Evolutionary conservation across 2,797 vertebrate genomes (phyloP).

Genomic region (Ficedula albicollis): DNA sequence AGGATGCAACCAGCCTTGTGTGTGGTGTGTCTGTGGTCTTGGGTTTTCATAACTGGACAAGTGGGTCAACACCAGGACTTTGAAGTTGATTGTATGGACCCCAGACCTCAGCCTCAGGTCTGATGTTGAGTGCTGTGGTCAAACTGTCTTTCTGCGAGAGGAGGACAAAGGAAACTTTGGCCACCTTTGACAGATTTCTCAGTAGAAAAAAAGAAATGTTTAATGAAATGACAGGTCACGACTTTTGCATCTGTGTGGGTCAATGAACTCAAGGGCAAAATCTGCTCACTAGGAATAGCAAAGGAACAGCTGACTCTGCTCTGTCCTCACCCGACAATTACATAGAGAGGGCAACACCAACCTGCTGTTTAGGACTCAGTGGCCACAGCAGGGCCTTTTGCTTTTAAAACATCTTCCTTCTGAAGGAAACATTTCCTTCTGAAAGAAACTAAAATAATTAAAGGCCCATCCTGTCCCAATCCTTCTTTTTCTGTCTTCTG

Average conservation of each 20-base stretch:
- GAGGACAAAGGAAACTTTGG: neutral
- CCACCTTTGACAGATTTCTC: neutral
- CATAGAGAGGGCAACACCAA: neutral
- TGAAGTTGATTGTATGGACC: neutral
- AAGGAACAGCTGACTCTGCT: neutral
- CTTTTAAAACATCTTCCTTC: neutral
- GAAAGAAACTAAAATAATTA: slow-evolving; percentile 8
- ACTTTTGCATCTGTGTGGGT: neutral
- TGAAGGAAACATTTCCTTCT: neutral
- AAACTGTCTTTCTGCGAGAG: neutral
- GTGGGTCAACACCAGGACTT: neutral
- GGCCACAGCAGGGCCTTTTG: neutral
- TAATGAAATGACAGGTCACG: neutral
- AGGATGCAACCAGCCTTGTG: neutral
- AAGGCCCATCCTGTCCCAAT: neutral
- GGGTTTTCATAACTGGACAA: neutral
- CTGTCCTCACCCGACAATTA: neutral
- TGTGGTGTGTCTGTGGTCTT: neutral
- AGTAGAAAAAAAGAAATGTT: neutral
- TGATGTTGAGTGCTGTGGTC: neutral
- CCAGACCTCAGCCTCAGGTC: neutral
- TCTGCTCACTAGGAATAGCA: neutral
- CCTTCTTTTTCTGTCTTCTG: neutral
- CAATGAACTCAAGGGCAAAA: neutral
- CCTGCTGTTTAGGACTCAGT: neutral